Evolutionary conservation across 2,888 invertebrate species (phyloP), one percentile per base, ranked within the genome.

Genomic region (Hydriomena furcata): DNA sequence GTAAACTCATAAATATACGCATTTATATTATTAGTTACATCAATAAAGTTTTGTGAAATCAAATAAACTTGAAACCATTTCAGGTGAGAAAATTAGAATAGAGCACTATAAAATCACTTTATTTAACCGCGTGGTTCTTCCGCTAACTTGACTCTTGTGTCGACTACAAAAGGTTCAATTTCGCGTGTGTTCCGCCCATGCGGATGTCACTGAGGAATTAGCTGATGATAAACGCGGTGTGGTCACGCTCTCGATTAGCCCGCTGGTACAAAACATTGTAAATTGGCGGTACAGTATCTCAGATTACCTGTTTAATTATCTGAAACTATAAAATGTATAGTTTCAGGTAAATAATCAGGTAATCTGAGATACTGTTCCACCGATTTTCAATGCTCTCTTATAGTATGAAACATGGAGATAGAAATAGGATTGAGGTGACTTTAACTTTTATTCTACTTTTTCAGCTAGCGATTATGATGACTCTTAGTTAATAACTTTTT

Each of bases 141-240:
- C 7, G 6, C 21, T 1, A 1, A n/a, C 21, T n/a, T 36, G 7
- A 13, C 20, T 27, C 32, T 38, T 46, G 8, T 40, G 12, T 24
- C 23, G 24, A 35, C 12, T 17, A n/a, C 28, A 48, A 28, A 48
- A 28, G 35, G 47, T 48, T 17, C 8, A 23, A 11, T 40, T 30
- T 41, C 1, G 28, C 47, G 35, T 42, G 36, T 11, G 13, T 34
- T 10, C 7, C 5, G 13, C 8, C 8, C 10, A 11, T 20, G 35
- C 25, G 17, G 47, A 35, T 42, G 48, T 48, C 42, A 36, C 42
- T 36, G 30, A 25, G 13, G 25, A 48, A 36, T 42, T 36, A 42
- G 11, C 27, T 13, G 36, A 31, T 54, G 40, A 52, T 37, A 47
- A 61, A 52, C 47, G 52, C 52, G 52, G 52, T 47, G 50, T 57